These are phyloP conservation scores for Cyprinodon tularosa DNA, from an alignment of 2,113 vertebrate species.

Conservation along the genomic window DNA sequence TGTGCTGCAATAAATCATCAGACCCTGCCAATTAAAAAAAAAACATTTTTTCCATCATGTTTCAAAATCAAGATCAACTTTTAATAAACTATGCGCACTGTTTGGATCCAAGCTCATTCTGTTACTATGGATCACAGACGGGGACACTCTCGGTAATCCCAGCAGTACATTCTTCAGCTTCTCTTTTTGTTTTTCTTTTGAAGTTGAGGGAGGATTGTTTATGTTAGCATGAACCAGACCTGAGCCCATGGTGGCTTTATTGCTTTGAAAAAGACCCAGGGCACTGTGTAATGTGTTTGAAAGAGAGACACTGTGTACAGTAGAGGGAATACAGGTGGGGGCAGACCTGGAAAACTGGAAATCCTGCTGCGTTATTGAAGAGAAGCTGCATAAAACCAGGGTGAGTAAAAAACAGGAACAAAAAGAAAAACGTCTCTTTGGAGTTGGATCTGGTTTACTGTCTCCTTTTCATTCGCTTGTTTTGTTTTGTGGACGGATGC, in stretches of 20 bases:
- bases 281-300: slow-evolving; percentile 33
- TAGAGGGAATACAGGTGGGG: not conserved
- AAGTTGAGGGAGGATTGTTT: slow-evolving; percentile 61
- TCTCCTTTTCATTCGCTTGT: slow-evolving; percentile 40
- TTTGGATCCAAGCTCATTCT: slow-evolving; percentile 45
- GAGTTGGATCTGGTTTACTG: slow-evolving; percentile 3
- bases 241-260: slow-evolving; percentile 41
- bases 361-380: slow-evolving; percentile 27
- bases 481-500: slow-evolving; percentile 67
- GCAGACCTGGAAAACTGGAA: not conserved
- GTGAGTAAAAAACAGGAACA: slow-evolving; percentile 9
- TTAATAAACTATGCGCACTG: slow-evolving; percentile 17
- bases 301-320: slow-evolving; percentile 36
- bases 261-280: slow-evolving; percentile 47
- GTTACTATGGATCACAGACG: slow-evolving; percentile 45
- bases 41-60: slow-evolving; percentile 26
- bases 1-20: slow-evolving; percentile 42
- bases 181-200: slow-evolving; percentile 33
- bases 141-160: slow-evolving; percentile 36
- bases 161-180: slow-evolving; percentile 46
- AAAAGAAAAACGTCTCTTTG: not conserved
- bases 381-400: slow-evolving; percentile 1
- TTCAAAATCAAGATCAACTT: slow-evolving; percentile 24
- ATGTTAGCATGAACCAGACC: slow-evolving; percentile 57
- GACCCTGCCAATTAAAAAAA: slow-evolving; percentile 26